Percentiles rank a stretch among this genome's conserved stretches.
Conservation (phyloP, 92 coral and sea anemone genomes). For the Diadumene lineata region DNA sequence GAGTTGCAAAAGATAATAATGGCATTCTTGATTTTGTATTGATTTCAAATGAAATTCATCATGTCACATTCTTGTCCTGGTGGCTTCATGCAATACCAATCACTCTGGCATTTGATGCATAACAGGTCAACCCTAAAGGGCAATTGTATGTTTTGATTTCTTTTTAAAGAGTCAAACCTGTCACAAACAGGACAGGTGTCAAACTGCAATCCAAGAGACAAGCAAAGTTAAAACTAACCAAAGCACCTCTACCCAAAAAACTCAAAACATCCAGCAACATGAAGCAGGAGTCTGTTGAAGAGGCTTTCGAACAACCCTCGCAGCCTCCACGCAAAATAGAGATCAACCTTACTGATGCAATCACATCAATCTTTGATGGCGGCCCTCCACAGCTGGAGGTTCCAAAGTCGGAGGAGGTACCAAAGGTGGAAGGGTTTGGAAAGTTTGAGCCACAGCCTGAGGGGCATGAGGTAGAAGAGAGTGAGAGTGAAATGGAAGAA, state of each 20-base stretch:
- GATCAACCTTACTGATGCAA: conserved; percentile 84
- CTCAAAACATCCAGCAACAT: conserved; percentile 36
- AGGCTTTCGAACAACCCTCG: conserved; percentile 84
- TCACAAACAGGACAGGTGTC: conserved; percentile 39
- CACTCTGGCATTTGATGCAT: no score
- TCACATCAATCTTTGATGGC: conserved; percentile 90
- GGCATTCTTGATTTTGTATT: no score
- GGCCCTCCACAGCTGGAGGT: conserved; percentile 54
- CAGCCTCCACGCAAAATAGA: conserved; percentile 83
- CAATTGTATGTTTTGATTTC: not conserved
- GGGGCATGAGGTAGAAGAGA: conserved; percentile 41
- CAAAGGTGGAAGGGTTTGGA: conserved; percentile 77
- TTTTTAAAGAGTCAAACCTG: conserved; percentile 50
- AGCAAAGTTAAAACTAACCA: conserved; percentile 61
- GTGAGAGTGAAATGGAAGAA: conserved; percentile 48
- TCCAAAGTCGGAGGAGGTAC: conserved; percentile 3
- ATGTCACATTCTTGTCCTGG: no score
- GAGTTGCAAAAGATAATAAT: no score
- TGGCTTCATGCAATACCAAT: no score
- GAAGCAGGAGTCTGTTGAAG: conserved; percentile 72
- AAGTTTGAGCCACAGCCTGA: conserved; percentile 75
- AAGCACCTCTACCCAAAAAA: conserved; percentile 65
- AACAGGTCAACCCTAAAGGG: not conserved
- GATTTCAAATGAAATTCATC: no score
- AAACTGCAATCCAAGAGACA: conserved; percentile 53